Evolutionary conservation across 2,888 invertebrate genomes (phyloP), one percentile per base, ranked within the genome.

Genomic region (Aromia moschata): DNA sequence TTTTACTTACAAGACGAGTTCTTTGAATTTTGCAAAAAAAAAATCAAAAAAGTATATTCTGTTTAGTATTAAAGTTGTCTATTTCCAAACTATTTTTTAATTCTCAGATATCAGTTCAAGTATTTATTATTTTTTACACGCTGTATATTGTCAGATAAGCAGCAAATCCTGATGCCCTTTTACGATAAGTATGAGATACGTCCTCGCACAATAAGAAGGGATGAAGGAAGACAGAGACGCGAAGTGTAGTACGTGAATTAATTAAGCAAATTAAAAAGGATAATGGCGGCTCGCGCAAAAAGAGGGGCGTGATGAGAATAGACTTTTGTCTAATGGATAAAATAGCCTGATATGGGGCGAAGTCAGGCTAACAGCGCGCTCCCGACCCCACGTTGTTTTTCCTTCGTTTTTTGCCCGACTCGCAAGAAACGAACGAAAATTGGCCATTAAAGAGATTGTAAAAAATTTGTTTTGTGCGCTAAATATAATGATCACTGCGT

Each of bases 201-300:
- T n/a, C n/a, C n/a, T n/a, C 15, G 44, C 11, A 30, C 15, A 44
- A 3, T 12, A 14, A 44, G 31, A 45, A 45, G 5, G 25, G 4
- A 45, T 7, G 14, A 31, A 31, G 9, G 10, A 31, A 45, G 45
- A 16, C 9, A 45, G 30, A 45, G 51, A 44, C 37, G 43, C 20
- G 18, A 10, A 41, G 46, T 25, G 37, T 51, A 45, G 47, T 55
- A 51, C 52, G 58, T 65, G 63, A 64, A 67, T 62, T 70, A 67
- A 70, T 71, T 70, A 71, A 64, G 58, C 63, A 68, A 71, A 70
- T 71, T 69, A 68, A 68, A 69, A 68, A 64, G 64, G 67, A 66
- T 69, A 70, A 71, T 64, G 65, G 66, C 43, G 47, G 59, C 43
- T 40, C 25, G 56, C 15, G 51, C 62, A 67, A 69, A 68, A 71